phyloP scores from a whole-genome alignment of 1,140 invertebrate genomes.

The Parasteatoda tepidariorum region DNA sequence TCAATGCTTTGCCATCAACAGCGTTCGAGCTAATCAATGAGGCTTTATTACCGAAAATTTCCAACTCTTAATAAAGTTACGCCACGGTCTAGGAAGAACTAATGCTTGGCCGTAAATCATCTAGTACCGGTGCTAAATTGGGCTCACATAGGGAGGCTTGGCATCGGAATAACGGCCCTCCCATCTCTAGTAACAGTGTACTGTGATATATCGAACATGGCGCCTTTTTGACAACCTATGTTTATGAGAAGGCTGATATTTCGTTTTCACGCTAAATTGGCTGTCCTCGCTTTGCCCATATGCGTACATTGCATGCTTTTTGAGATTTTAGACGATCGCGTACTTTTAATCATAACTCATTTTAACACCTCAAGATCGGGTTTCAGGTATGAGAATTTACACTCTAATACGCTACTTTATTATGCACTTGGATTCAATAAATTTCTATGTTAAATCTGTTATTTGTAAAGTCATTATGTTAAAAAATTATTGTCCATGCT shows the following conservation, averaged over 20 bases:
- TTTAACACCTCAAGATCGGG: not conserved
- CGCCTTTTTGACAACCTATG: slow-evolving; percentile 51
- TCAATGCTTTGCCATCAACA: slow-evolving; percentile 18
- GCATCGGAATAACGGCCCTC: not conserved
- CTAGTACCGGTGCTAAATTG: not conserved
- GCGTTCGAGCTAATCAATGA: slow-evolving; percentile 31
- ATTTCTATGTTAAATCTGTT: too few relatives aligned
- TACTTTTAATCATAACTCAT: not conserved
- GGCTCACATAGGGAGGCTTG: not conserved
- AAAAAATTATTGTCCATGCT: too few relatives aligned
- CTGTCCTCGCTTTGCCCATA: slow-evolving; percentile 1
- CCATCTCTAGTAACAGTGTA: not conserved
- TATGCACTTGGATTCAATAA: too few relatives aligned
- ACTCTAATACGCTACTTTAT: too few relatives aligned
- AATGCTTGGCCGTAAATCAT: slow-evolving; percentile 43
- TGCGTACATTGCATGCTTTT: not conserved
- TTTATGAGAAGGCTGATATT: slow-evolving; percentile 52
- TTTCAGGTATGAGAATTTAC: not conserved
- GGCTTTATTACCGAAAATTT: slow-evolving; percentile 53
- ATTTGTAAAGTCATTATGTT: too few relatives aligned
- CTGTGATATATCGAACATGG: slow-evolving; percentile 26
- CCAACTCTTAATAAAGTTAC: slow-evolving; percentile 54
- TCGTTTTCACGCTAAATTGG: slow-evolving; percentile 55
- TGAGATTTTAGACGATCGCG: not conserved
- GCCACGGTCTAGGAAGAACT: slow-evolving; percentile 31